A percentile compares a stretch with the other conserved stretches of the same genome.
phyloP scores from a whole-genome alignment of 2,888 invertebrate species.

The Timema podura region DNA sequence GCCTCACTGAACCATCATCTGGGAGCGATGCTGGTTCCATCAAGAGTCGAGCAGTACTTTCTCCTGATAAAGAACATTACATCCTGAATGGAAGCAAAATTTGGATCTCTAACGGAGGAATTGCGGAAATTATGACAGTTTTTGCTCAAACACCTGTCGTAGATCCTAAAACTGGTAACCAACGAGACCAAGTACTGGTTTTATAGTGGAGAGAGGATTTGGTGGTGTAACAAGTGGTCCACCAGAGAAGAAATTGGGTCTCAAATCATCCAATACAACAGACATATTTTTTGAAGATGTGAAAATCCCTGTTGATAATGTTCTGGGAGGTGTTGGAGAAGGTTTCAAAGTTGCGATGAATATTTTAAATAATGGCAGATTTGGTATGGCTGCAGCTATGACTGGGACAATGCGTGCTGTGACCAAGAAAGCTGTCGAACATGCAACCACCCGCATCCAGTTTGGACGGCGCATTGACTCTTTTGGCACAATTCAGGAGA shows the following conservation, averaged over 20 bases:
- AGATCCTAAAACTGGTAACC: constrained; percentile 58
- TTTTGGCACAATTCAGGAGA: constrained; percentile 86
- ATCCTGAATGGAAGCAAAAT: constrained; percentile 95
- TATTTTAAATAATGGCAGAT: constrained; percentile 95
- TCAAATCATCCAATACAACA: constrained; percentile 93
- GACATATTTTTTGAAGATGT: constrained; percentile 91
- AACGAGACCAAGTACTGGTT: constrained; percentile 76
- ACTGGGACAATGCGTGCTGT: constrained; percentile 89
- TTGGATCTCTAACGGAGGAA: constrained; percentile 97
- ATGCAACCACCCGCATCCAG: constrained; percentile 84
- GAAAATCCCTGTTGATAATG: constrained; percentile 82
- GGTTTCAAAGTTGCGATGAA: constrained; percentile 97
- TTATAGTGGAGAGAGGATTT: constrained; percentile 92
- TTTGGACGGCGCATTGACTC: constrained; percentile 81
- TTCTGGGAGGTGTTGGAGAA: constrained; percentile 84
- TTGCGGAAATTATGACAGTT: constrained; percentile 95
- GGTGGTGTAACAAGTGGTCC: constrained; percentile 91
- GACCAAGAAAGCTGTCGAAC: constrained; percentile 83
- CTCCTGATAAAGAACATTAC: constrained; percentile 85
- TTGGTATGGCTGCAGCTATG: constrained; percentile 94
- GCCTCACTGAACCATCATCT: constrained; percentile 87
- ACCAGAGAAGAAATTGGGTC: constrained; percentile 99
- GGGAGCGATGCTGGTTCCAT: constrained; percentile 92
- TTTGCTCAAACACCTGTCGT: constrained; percentile 88
- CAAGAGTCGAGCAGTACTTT: constrained; percentile 68